Percentiles rank a stretch among this genome's conserved stretches.
Evolutionary conservation across 2,797 vertebrate species (phyloP).

Genomic region (Esox lucius): DNA sequence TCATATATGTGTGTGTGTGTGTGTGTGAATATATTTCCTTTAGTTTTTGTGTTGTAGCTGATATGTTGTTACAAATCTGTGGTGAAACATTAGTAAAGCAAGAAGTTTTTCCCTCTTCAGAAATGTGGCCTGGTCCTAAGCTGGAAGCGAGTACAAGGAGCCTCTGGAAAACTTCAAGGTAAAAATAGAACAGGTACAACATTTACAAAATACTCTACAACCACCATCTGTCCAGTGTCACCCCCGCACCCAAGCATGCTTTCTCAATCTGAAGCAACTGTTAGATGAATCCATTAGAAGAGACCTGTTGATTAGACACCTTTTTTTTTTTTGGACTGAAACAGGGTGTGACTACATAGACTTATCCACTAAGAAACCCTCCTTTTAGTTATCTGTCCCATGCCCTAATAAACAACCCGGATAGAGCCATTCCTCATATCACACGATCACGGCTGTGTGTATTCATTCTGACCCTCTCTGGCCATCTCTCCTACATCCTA

Average conservation of each 20-base stretch:
- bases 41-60: background rate
- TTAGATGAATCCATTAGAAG: background rate
- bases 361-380: background rate
- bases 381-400: background rate
- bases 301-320: background rate
- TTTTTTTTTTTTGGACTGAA: no score
- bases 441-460: background rate
- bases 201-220: background rate
- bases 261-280: background rate
- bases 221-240: background rate
- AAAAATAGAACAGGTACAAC: constrained; percentile 46
- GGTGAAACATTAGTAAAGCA: background rate
- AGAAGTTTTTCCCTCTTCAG: constrained; percentile 66
- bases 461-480: no score
- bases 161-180: constrained; percentile 99
- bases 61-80: background rate
- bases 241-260: background rate
- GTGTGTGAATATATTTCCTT: no score
- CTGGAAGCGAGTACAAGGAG: constrained; percentile 99
- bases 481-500: background rate
- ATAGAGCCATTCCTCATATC: background rate
- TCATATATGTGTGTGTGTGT: no score
- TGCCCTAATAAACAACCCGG: background rate
- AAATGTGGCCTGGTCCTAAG: constrained; percentile 99
- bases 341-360: background rate